A percentile compares a stretch with the other conserved stretches of the same genome.
Evolutionary conservation across 2,888 invertebrate genomes (phyloP).

Genomic region (Hirtodrosophila histrioides): DNA sequence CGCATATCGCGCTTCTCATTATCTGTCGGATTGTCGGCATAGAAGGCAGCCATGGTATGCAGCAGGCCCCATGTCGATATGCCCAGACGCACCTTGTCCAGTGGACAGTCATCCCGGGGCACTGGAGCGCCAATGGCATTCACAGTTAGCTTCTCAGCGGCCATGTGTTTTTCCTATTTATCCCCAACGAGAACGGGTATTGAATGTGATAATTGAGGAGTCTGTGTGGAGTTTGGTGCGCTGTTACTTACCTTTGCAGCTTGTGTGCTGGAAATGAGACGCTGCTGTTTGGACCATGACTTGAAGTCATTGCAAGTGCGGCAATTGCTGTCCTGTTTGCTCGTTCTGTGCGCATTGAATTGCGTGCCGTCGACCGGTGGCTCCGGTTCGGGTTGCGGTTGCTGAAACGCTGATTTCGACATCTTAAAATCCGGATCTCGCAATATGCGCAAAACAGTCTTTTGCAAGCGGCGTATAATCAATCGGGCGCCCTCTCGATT

Average conservation of each 20-base stretch:
- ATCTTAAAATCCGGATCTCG: constrained; percentile 57
- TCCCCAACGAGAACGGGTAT: too few species aligned
- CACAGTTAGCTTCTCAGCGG: constrained; percentile 49
- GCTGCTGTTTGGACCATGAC: constrained; percentile 89
- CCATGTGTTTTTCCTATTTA: constrained; percentile 59
- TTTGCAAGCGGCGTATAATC: constrained; percentile 59
- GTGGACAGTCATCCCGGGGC: constrained; percentile 87
- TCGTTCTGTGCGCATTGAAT: constrained; percentile 26
- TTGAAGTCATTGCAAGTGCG: constrained; percentile 90
- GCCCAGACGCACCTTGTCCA: constrained; percentile 91
- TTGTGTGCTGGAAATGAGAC: constrained; percentile 81
- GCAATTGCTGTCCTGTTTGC: constrained; percentile 85
- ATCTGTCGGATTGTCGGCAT: constrained; percentile 91
- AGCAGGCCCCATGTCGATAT: constrained; percentile 95
- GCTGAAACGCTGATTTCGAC: constrained; percentile 53
- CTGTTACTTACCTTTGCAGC: constrained; percentile 48
- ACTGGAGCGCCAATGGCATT: constrained; percentile 25
- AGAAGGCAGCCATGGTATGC: constrained; percentile 98
- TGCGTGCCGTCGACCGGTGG: constrained; percentile 28
- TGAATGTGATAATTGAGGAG: too few species aligned
- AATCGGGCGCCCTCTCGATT: constrained; percentile 48
- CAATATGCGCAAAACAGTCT: constrained; percentile 50
- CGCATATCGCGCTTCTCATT: constrained; percentile 90
- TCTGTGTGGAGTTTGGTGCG: too few species aligned
- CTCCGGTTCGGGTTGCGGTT: constrained; percentile 25